Base-by-base conservation (phyloP, 2,797 vertebrate species). In the Enteromius mattozi region DNA sequence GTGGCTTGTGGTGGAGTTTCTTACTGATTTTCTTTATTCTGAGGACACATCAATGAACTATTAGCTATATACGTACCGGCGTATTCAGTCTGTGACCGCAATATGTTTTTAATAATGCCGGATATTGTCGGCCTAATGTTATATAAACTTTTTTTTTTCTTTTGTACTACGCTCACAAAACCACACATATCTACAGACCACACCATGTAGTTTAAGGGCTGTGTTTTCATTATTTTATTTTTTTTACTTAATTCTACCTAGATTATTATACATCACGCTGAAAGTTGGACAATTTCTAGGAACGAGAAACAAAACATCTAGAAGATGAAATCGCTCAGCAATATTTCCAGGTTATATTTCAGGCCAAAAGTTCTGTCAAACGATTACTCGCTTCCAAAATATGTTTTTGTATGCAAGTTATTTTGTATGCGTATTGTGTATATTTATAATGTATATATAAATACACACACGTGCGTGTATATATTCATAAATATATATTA, bases 141-240 rank as follows among this genome's bases (percentile, higher is more conserved):
- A 69, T 24, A 79, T 21, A 51, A 42, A 30, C 24, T 47, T n/a
- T 59, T 61, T 71, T 59, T 78, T 71, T 78, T 63, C 80, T 59
- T 78, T 59, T 54, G 19, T 17, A 63, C 80, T 35, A 85, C 47
- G 74, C 66, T 70, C 65, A 87, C 74, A 85, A 84, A 17, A 86
- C 59, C 81, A 81, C 59, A 81, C 71, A 78, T 56, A 78, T 70
- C 42, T 80, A 83, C 70, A 75, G 63, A 85, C 70, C 84, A 81
- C 79, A 59, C 59, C 54, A 37, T 70, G 45, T 72, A 75, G 59
- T 27, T 27, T 65, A 24, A 78, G 78, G 76, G 80, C 49, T 63
- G 75, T 37, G 13, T 77, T 33, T 21, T 56, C 2, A 19, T 37
- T 21, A n/a, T 69, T 42, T 77, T 45, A 3, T n/a, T 42, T 33